Conservation (phyloP, 2,797 vertebrate genomes). For the Chanos chanos region DNA sequence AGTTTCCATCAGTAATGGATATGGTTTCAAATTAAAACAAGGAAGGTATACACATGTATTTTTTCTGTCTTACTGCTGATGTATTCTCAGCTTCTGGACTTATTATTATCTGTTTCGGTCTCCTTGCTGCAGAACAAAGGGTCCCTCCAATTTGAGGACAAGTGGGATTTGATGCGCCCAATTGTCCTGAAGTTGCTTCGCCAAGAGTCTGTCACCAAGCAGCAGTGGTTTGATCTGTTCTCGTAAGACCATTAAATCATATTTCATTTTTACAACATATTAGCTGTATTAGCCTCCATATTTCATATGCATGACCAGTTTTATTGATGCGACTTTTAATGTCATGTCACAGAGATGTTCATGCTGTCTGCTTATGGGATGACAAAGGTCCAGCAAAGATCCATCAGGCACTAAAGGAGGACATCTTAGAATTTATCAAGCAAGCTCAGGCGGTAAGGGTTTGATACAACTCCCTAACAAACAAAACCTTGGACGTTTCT, state of each 20-base stretch:
- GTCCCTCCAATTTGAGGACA: conserved; percentile 98
- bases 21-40: too few species aligned
- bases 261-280: neutral
- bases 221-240: conserved; percentile 98
- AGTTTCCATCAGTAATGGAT: too few species aligned
- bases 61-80: neutral
- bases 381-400: conserved; percentile 99
- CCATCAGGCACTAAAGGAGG: conserved; percentile 97
- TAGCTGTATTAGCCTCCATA: neutral
- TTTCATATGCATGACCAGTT: neutral
- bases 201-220: conserved; percentile 96
- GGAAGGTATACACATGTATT: too few species aligned
- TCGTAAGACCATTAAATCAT: conserved; percentile 77
- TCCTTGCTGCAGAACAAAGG: conserved; percentile 86
- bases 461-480: too few species aligned
- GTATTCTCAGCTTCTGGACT: too few species aligned
- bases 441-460: conserved; percentile 89
- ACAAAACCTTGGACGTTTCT: too few species aligned
- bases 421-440: conserved; percentile 99
- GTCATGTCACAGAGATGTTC: conserved; percentile 81
- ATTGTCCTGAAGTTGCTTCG: conserved; percentile 96
- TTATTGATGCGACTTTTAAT: neutral
- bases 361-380: conserved; percentile 98
- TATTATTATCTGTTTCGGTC: too few species aligned
- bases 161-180: conserved; percentile 98